Conservation (phyloP, 2,113 vertebrate genomes). For the Aphyosemion australe region DNA sequence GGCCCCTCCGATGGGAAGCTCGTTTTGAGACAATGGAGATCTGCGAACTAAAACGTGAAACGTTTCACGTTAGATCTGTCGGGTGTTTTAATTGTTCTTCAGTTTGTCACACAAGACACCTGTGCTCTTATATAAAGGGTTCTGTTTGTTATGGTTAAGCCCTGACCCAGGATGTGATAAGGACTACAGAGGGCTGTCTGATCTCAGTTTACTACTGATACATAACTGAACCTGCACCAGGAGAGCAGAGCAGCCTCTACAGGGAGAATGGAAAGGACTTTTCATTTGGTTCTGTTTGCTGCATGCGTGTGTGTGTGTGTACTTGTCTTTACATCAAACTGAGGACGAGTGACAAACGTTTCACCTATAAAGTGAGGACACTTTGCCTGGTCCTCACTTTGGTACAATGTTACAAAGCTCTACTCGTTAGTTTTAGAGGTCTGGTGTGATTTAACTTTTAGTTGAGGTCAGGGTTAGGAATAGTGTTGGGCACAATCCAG, state of each 20-base stretch:
- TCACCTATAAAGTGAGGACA: no score
- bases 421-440: no score
- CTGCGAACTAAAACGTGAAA: constrained; percentile 17
- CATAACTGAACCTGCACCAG: constrained; percentile 25
- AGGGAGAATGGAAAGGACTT: constrained; percentile 16
- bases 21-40: constrained; percentile 22
- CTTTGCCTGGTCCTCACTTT: no score
- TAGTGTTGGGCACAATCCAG: no score
- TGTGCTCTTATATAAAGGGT: constrained; percentile 28
- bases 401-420: no score
- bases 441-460: no score
- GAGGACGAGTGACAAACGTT: no score
- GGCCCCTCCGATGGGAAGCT: constrained; percentile 15
- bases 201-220: constrained; percentile 20
- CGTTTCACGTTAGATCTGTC: constrained; percentile 20
- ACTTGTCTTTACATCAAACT: no score
- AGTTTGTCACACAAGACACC: constrained; percentile 9
- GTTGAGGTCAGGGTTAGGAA: no score
- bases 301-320: constrained; percentile 13
- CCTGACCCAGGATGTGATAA: constrained; percentile 38
- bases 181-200: constrained; percentile 33
- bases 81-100: constrained; percentile 30
- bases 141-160: constrained; percentile 61
- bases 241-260: constrained; percentile 23
- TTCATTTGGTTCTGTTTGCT: constrained; percentile 43